These are phyloP conservation scores for Pandion haliaetus DNA, from an alignment of 2,113 vertebrate species.

Conservation along the genomic window DNA sequence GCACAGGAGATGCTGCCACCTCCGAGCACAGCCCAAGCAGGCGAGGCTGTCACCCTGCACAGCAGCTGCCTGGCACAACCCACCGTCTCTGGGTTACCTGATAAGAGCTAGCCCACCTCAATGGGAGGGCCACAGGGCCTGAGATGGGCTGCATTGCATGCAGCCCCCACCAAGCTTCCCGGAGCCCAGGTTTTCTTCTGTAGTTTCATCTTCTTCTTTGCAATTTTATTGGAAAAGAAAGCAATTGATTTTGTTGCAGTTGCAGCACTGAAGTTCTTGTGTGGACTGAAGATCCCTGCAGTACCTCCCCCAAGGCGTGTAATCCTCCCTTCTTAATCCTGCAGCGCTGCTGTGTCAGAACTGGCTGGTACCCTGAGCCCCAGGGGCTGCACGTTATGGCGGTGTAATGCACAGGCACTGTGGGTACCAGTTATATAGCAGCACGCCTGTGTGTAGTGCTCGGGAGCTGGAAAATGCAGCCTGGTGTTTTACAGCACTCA, in stretches of 20 bases:
- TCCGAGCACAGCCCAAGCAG: not conserved
- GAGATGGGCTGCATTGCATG: not conserved
- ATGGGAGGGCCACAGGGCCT: not conserved
- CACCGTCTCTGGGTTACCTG: not conserved
- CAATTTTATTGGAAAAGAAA: not conserved
- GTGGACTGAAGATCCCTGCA: not conserved
- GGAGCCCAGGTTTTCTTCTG: not conserved
- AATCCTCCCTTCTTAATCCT: not conserved
- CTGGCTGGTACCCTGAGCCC: not conserved
- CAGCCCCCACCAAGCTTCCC: not conserved
- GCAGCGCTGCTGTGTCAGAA: not conserved
- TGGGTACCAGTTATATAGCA: not conserved
- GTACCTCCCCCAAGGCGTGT: not conserved
- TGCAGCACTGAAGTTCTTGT: not conserved
- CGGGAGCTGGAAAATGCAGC: not conserved
- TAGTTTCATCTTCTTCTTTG: not conserved
- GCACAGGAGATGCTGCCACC: accelerated
- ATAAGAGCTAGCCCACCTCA: not conserved
- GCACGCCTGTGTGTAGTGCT: not conserved
- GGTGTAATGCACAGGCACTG: not conserved
- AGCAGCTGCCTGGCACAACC: not conserved
- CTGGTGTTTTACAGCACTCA: not conserved
- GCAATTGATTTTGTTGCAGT: not conserved
- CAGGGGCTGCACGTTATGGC: accelerated
- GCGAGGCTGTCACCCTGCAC: not conserved